phyloP scores from a whole-genome alignment of 2,888 invertebrate genomes.

The Coelogynopora nodosa region DNA sequence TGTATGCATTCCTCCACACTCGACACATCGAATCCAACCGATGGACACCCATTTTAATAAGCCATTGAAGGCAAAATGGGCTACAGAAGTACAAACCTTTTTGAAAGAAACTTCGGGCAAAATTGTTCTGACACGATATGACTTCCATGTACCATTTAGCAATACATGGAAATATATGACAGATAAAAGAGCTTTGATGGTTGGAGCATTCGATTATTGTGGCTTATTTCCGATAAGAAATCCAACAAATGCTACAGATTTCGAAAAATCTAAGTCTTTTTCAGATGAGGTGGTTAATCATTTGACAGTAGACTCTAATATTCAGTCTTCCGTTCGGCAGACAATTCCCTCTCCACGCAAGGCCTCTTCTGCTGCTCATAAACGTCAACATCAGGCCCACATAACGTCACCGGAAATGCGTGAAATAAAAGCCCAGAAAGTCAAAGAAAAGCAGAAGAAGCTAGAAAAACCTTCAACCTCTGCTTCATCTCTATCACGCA shows the following conservation, averaged over 20 bases:
- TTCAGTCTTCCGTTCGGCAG: background rate
- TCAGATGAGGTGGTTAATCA: background rate
- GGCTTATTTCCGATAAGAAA: background rate
- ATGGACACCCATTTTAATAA: conserved; percentile 16
- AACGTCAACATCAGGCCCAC: background rate
- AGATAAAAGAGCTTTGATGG: background rate
- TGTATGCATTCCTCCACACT: background rate
- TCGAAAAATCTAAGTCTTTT: background rate
- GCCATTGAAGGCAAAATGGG: background rate
- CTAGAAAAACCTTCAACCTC: background rate
- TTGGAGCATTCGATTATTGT: background rate
- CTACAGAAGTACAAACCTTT: too few species aligned
- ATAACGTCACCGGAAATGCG: background rate
- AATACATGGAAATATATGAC: background rate
- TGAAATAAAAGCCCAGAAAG: too few species aligned
- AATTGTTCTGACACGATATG: background rate
- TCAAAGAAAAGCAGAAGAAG: too few species aligned
- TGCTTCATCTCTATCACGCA: background rate
- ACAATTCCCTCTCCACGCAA: background rate
- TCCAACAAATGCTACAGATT: background rate
- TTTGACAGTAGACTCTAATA: background rate
- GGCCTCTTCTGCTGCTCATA: background rate
- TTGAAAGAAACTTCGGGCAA: too few species aligned
- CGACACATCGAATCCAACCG: background rate
- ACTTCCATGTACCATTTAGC: background rate